These are phyloP conservation scores for Catharus fuscescens DNA, from an alignment of 2,113 vertebrate species.

Conservation along the genomic window DNA sequence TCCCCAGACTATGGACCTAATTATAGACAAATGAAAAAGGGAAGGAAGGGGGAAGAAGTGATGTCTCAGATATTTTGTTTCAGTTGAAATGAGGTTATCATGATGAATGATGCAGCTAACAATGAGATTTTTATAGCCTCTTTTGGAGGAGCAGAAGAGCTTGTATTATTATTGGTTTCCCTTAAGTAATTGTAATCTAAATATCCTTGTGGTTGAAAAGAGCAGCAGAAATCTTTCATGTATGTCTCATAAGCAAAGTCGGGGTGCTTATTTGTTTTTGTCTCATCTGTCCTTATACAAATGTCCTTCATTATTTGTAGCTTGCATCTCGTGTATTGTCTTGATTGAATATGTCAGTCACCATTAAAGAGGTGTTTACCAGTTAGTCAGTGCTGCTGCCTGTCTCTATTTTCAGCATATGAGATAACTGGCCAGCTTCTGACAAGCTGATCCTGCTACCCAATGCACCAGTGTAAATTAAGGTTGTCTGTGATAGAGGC, in stretches of 20 bases:
- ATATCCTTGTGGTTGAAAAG: background rate
- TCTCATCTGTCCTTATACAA: background rate
- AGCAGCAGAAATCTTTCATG: slow-evolving; percentile 6
- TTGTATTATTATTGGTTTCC: slow-evolving; percentile 6
- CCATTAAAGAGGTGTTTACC: background rate
- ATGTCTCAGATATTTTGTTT: background rate
- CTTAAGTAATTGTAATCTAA: slow-evolving; percentile 20
- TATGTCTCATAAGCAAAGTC: background rate
- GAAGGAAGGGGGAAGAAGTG: background rate
- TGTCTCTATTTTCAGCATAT: slow-evolving; percentile 38
- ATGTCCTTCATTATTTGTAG: slow-evolving; percentile 3
- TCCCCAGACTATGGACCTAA: slow-evolving; percentile 52
- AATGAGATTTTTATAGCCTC: slow-evolving; percentile 49
- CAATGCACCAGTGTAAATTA: background rate
- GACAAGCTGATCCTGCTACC: background rate
- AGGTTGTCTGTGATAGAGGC: background rate
- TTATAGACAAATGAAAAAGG: slow-evolving; percentile 51
- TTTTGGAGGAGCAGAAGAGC: slow-evolving; percentile 11
- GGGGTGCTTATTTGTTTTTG: background rate
- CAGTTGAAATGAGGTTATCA: background rate
- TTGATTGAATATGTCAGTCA: background rate
- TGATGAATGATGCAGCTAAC: slow-evolving; percentile 59
- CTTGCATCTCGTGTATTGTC: background rate
- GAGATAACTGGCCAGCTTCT: slow-evolving; percentile 4
- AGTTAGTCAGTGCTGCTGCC: background rate